Evolutionary conservation across 2,888 invertebrate genomes (phyloP), one percentile per base, ranked within the genome.

Genomic region (Dicranocentrus wangi): DNA sequence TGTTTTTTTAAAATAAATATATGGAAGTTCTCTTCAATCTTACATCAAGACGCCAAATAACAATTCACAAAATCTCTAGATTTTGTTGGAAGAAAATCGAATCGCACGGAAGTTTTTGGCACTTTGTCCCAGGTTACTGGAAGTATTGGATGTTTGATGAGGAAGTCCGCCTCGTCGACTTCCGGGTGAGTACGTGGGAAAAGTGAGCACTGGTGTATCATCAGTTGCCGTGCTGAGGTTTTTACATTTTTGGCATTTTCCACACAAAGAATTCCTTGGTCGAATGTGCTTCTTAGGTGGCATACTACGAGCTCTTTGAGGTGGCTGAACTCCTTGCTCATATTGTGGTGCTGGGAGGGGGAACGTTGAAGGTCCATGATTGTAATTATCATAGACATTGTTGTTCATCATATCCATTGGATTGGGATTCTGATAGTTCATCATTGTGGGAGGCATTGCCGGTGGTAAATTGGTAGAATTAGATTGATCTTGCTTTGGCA

Each of bases 231-330:
- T 61, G 13, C 75, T 25, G 0, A 83, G 55, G 43, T 61, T 71
- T 60, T 84, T 84, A 32, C 84, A 84, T 61, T 84, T 84, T n/a
- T 68, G 60, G 51, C 84, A 84, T 75, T 76, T 81, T 39, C 84
- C 84, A 77, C 84, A 84, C 7, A 84, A 51, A 10, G 76, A 63
- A 53, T 42, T 71, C 19, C 43, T 61, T 19, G 76, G 71, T 28
- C 60, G 23, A 53, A 8, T 15, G 19, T 15, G 17, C 21, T 68
- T 42, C 13, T 25, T 43, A 17, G 71, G 70, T 8, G 71, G 79
- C 32, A 71, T 13, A 55, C 65, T 79, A 7, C 65, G 70, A 1
- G 65, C 15, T 66, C 70, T 42, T 66, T 43, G 51, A 10, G 19
- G 66, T n/a, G 42, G 63, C 32, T 19, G n/a, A 32, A 58, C 25